A percentile compares a stretch with the other conserved stretches of the same genome.
Conservation (phyloP, 2,888 invertebrate species). For the Thecocarcelia acutangulata region DNA sequence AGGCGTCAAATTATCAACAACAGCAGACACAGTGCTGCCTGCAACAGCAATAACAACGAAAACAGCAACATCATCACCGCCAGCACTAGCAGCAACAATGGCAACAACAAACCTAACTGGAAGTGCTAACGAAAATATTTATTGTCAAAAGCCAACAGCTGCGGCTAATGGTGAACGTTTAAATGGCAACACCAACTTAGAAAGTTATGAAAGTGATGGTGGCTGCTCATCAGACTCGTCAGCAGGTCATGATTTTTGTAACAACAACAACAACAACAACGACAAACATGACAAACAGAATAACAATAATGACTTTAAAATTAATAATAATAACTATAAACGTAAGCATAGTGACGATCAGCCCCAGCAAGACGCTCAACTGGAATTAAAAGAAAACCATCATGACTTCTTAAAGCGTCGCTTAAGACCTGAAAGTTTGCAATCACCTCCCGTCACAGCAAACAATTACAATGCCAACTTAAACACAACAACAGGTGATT, state of each 20-base stretch:
- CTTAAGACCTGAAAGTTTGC: conserved; percentile 74
- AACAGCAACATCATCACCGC: conserved; percentile 51
- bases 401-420: conserved; percentile 74
- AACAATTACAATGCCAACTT: conserved; percentile 47
- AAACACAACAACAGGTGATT: conserved; percentile 23
- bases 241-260: conserved; percentile 79
- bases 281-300: conserved; percentile 75
- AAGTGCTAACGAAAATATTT: conserved; percentile 54
- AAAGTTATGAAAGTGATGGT: conserved; percentile 84
- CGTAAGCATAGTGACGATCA: conserved; percentile 76
- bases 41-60: conserved; percentile 52
- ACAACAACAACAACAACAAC: conserved; percentile 79
- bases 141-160: conserved; percentile 67
- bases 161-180: conserved; percentile 74
- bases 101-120: too few species aligned
- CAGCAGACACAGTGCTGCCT: conserved; percentile 54
- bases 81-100: too few species aligned
- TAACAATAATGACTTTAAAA: conserved; percentile 73
- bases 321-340: conserved; percentile 80
- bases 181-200: conserved; percentile 74
- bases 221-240: conserved; percentile 82
- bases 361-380: conserved; percentile 66
- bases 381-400: conserved; percentile 73
- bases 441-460: conserved; percentile 13
- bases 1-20: conserved; percentile 61